Base-by-base conservation (phyloP, 2,113 vertebrate species). In the Leptobrachium leishanense region DNA sequence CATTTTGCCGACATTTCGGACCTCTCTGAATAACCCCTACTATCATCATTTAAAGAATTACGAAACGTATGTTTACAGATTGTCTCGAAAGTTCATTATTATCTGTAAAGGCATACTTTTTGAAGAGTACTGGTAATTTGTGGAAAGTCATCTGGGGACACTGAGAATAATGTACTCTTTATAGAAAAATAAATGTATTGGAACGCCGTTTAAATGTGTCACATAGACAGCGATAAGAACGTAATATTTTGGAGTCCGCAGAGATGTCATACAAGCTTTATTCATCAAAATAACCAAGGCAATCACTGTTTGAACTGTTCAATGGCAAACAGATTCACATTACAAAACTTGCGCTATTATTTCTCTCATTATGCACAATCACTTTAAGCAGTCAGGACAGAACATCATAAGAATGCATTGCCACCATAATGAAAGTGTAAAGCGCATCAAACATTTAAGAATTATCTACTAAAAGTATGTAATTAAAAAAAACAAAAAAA, bases 391-490 rank as follows among this genome's bases (percentile, higher is more conserved):
- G 55, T 59, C 55, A 59, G 13, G 55, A 59, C 55, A 15, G 55
- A 59, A 59, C 55, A 59, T 59, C 55, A 11, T 59, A 59, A 59
- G 55, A 59, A 59, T 59, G 55, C 55, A 13, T 59, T 59, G 55
- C 55, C 10, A 12, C 55, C 13, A 59, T 59, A 59, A 59, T 59
- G 55, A 59, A 59, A 59, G 55, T 59, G 55, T 59, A 59, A 11
- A 59, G 13, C 55, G 55, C 55, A 12, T 59, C 55, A 59, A 59
- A 59, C 55, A 15, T 59, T 59, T 59, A 59, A 59, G 55, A 59
- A 11, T 59, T 59, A 59, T 59, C 55, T 59, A 59, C 55, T 59
- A 59, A 59, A 59, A 59, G 55, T 59, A 59, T 59, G 55, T 59
- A 59, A 59, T 59, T 59, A 59, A 59, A 59, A 59, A 10, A 59